A percentile compares a stretch with the other conserved stretches of the same genome.
These are phyloP conservation scores for Sitophilus oryzae DNA, from an alignment of 1,140 invertebrate species.

Conservation along the genomic window DNA sequence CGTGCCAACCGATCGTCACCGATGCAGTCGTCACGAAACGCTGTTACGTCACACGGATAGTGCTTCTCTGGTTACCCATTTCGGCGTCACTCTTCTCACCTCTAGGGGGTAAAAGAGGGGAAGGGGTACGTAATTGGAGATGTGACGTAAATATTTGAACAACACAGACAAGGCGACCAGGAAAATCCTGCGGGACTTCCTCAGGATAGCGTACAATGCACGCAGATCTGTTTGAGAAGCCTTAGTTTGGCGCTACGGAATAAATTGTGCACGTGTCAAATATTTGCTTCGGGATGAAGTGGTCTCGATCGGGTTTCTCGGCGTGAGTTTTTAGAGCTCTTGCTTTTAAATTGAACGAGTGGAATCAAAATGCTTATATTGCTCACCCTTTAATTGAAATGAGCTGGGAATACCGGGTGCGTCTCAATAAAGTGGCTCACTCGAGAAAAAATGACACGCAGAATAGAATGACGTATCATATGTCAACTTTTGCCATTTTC, in stretches of 20 bases:
- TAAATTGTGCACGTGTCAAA: not conserved
- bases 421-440: too few species aligned
- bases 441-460: too few species aligned
- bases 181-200: conserved; percentile 24
- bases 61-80: not conserved
- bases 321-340: too few species aligned
- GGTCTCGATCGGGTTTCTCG: too few species aligned
- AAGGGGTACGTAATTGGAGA: conserved; percentile 24
- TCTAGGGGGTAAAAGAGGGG: not conserved
- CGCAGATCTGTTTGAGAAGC: conserved; percentile 1
- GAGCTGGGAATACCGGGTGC: too few species aligned
- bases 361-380: too few species aligned
- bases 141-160: conserved; percentile 28
- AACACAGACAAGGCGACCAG: not conserved
- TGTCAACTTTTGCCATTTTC: too few species aligned
- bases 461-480: too few species aligned
- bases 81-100: not conserved
- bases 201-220: not conserved
- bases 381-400: too few species aligned
- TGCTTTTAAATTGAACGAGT: too few species aligned
- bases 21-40: conserved; percentile 6
- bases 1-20: conserved; percentile 1
- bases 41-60: not conserved
- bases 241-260: not conserved
- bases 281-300: not conserved